Conservation (phyloP, 2,113 vertebrate species). For the Platysternon megacephalum region DNA sequence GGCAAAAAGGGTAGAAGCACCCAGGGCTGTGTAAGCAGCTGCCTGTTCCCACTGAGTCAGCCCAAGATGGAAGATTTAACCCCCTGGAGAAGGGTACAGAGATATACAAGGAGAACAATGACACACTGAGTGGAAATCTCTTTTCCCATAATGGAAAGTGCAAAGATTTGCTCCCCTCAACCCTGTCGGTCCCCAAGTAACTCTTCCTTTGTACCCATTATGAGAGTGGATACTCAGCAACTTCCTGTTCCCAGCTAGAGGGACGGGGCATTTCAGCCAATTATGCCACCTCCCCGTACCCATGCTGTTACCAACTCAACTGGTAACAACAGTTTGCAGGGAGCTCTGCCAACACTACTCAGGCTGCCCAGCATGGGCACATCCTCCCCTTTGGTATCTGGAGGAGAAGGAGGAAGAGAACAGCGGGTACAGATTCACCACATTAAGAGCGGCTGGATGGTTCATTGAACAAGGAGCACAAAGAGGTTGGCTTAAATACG, state of each 20-base stretch:
- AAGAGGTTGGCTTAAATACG: not conserved
- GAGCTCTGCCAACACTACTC: constrained; percentile 17
- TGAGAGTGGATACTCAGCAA: not conserved
- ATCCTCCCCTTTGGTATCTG: not conserved
- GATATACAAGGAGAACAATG: not conserved
- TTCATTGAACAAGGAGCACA: not conserved
- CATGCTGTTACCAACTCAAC: not conserved
- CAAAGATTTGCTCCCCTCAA: not conserved
- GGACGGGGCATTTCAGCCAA: constrained; percentile 21
- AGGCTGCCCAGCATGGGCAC: not conserved
- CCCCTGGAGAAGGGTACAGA: not conserved
- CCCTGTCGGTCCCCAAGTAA: not conserved
- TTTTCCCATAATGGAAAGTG: not conserved
- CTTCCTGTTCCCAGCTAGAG: not conserved
- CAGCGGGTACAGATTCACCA: not conserved
- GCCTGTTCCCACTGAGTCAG: not conserved
- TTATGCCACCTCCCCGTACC: constrained; percentile 32
- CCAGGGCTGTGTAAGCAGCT: not conserved
- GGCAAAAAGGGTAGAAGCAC: not conserved
- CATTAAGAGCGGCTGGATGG: not conserved
- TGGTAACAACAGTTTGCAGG: not conserved
- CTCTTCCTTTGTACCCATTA: not conserved
- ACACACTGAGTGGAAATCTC: not conserved
- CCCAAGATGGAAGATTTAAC: not conserved
- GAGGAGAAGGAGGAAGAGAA: not conserved